Percentiles rank a stretch among this genome's conserved stretches.
Conservation (phyloP, 2,797 vertebrate species). For the Sebastes oblongus region DNA sequence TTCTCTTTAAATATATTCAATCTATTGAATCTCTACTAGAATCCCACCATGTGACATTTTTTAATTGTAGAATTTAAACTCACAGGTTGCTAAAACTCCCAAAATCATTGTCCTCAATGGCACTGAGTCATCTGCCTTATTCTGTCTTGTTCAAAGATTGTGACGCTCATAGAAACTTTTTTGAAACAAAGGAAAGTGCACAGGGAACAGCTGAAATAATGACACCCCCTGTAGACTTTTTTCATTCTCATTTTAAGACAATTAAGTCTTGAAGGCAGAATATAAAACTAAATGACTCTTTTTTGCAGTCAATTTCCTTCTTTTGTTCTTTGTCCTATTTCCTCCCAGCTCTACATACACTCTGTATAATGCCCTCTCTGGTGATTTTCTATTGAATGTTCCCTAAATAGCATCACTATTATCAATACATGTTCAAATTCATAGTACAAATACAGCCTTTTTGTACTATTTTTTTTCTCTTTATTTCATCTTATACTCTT, state of each 20-base stretch:
- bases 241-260: background rate
- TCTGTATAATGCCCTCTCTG: background rate
- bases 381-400: background rate
- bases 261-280: background rate
- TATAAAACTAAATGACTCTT: background rate
- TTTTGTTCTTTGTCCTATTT: background rate
- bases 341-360: background rate
- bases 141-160: background rate
- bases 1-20: background rate
- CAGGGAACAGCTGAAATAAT: background rate
- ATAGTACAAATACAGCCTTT: background rate
- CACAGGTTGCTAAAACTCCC: background rate
- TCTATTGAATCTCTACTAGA: background rate
- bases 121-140: background rate
- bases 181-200: background rate
- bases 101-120: background rate
- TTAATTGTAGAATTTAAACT: background rate
- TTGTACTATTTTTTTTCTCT: background rate
- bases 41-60: background rate
- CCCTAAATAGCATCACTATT: slow-evolving; percentile 1
- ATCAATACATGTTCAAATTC: background rate
- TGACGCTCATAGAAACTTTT: background rate
- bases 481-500: background rate
- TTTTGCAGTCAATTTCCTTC: background rate
- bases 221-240: background rate